Percentiles rank a stretch among this genome's conserved stretches.
phyloP scores from a whole-genome alignment of 1,140 invertebrate genomes.

The Protaetia brevitarsis region DNA sequence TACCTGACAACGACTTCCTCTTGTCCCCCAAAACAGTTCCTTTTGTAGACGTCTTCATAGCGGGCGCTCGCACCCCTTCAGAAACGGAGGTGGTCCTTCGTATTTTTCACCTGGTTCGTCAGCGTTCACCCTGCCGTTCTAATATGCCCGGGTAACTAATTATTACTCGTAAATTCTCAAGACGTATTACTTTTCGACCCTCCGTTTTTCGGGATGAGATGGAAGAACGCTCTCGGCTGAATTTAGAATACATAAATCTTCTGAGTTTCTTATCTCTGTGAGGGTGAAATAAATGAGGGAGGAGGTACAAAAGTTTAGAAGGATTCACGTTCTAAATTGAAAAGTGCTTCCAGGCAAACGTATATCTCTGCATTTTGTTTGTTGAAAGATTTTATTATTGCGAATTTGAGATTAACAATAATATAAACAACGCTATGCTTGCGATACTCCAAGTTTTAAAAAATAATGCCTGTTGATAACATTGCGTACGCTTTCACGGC shows the following conservation, averaged over 20 bases:
- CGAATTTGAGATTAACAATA: too few relatives aligned
- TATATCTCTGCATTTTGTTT: too few relatives aligned
- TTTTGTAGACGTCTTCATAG: slow-evolving; percentile 14
- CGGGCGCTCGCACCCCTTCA: not conserved
- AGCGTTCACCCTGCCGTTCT: not conserved
- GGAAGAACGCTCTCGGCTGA: not conserved
- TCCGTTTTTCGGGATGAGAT: not conserved
- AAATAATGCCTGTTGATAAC: too few relatives aligned
- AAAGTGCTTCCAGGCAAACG: too few relatives aligned
- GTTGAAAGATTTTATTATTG: too few relatives aligned
- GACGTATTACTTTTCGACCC: not conserved
- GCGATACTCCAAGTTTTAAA: too few relatives aligned
- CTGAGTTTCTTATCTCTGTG: too few relatives aligned
- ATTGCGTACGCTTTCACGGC: too few relatives aligned
- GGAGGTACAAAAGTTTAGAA: too few relatives aligned
- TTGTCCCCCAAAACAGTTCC: not conserved
- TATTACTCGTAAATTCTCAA: slow-evolving; percentile 18
- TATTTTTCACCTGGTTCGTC: slow-evolving; percentile 7
- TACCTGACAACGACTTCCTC: slow-evolving; percentile 11
- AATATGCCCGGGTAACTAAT: not conserved
- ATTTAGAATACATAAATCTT: not conserved
- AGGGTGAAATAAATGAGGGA: too few relatives aligned
- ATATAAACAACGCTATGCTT: too few relatives aligned
- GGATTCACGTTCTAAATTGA: too few relatives aligned
- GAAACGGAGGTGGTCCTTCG: not conserved